Evolutionary conservation across 2,888 invertebrate species (phyloP).

Genomic region (Aproaerema taeniolella): DNA sequence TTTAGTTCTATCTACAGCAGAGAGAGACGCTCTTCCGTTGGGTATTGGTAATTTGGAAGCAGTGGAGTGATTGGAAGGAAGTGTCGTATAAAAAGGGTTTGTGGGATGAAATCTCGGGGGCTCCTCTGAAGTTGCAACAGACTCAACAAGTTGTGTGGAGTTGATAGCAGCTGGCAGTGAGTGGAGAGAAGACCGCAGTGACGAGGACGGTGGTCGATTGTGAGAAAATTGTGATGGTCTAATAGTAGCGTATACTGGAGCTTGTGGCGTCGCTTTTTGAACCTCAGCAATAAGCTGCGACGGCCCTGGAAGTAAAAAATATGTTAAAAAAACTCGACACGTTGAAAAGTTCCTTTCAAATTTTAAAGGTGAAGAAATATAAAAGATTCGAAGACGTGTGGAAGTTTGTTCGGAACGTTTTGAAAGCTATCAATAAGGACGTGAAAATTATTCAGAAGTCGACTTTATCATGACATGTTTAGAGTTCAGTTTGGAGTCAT

Average conservation of each 20-base stretch:
- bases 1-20: constrained; percentile 59
- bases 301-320: constrained; percentile 46
- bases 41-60: constrained; percentile 65
- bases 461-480: constrained; percentile 25
- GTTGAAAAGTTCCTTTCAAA: constrained; percentile 14
- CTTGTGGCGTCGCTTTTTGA: constrained; percentile 54
- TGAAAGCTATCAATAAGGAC: constrained; percentile 22
- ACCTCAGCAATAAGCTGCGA: constrained; percentile 61
- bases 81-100: constrained; percentile 69
- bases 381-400: constrained; percentile 14
- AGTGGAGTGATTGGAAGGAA: constrained; percentile 60
- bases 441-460: constrained; percentile 24
- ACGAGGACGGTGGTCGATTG: constrained; percentile 38
- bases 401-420: constrained; percentile 12
- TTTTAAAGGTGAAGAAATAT: background rate
- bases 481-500: constrained; percentile 24
- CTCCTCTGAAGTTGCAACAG: constrained; percentile 44
- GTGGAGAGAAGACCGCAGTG: constrained; percentile 45
- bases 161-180: constrained; percentile 49
- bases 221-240: constrained; percentile 49
- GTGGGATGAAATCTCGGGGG: constrained; percentile 62
- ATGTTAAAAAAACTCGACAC: constrained; percentile 14
- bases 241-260: constrained; percentile 67
- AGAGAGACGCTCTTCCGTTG: constrained; percentile 47
- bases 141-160: constrained; percentile 53